Evolutionary conservation across 2,113 vertebrate species (phyloP), one percentile per base, ranked within the genome.

Genomic region (Oncorhynchus masou): DNA sequence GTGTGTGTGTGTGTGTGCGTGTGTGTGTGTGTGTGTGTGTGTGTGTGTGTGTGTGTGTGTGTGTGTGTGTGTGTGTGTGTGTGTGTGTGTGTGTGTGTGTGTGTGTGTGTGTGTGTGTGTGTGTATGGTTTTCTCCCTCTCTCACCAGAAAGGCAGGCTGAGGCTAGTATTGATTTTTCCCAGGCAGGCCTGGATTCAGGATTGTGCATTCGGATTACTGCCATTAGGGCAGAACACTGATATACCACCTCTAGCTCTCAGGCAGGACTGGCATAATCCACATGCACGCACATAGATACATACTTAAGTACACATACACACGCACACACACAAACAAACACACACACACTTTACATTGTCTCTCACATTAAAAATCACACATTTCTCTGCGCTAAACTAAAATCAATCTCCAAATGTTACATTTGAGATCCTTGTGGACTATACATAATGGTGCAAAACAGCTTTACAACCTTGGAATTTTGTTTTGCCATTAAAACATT

Each of bases 381-480:
- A 11, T 71, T 73, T 51, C 45, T 64, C 9, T 66, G 70, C 66
- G 25, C 64, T 22, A 34, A 62, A 78, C 31, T 74, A 71, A 84
- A 86, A 86, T 84, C 85, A 79, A 83, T 86, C 67, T 62, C n/a
- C n/a, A 62, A 62, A 62, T 62, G 1, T 62, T 62, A n/a, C 22
- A 16, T 62, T 7, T 20, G n/a, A 67, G 54, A 24, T 65, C 74
- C 57, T 54, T 2, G 2, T 45, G 48, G 70, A 54, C 68, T 77
- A 20, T 57, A 57, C n/a, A 22, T 22, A 16, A 16, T 62, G 67
- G 15, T 13, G 70, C 51, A 76, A 68, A 78, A 74, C 71, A 54
- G 15, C 51, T 16, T 54, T 54, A 54, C 51, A 85, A 76, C 83
- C 81, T 81, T 80, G 75, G 81, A 87, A 81, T 80, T 83, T 80